Evolutionary conservation across 2,113 vertebrate genomes (phyloP), one percentile per base, ranked within the genome.

Genomic region (Atrichornis clamosus): DNA sequence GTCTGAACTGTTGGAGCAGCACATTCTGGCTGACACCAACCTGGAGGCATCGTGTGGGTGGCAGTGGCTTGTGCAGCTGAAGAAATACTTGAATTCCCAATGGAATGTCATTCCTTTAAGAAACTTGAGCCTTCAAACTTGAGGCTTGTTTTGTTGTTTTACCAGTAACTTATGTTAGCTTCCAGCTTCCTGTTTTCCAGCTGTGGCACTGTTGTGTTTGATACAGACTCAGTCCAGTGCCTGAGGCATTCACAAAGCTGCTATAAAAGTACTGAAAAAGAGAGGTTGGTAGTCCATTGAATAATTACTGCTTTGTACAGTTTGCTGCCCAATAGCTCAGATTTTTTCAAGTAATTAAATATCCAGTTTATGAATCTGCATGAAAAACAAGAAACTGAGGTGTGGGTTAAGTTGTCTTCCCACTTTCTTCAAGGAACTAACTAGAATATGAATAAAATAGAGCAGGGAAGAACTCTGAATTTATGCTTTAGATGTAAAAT

Each of bases 151-250:
- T 85, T 95, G 35, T 84, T 94, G 23, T 94, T 95, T 62, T 55
- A 59, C 65, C 32, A 82, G 53, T 72, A 63, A 75, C 28, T 46
- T 73, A 3, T 2, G 30, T 59, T 84, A 37, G 92, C 83, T 90
- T 94, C 59, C 76, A 95, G 89, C 74, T 96, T 94, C 91, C 91
- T 94, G 84, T 94, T 96, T 91, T 95, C 84, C 89, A 94, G 70
- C 93, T 94, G 91, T 91, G 84, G 84, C 67, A 87, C 70, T 95
- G 83, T 21, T 78, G 47, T 81, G 60, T 91, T 11, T 63, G 41
- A 70, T 56, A 74, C 0, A 81, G 55, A 27, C 37, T 76, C 63
- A 59, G 86, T 22, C 30, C 62, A 84, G 44, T 68, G 84, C 87
- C 62, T 69, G 22, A 82, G 75, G 58, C 70, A 26, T 33, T 88